Conservation (phyloP, 2,888 invertebrate genomes). For the Melanophora roralis region DNA sequence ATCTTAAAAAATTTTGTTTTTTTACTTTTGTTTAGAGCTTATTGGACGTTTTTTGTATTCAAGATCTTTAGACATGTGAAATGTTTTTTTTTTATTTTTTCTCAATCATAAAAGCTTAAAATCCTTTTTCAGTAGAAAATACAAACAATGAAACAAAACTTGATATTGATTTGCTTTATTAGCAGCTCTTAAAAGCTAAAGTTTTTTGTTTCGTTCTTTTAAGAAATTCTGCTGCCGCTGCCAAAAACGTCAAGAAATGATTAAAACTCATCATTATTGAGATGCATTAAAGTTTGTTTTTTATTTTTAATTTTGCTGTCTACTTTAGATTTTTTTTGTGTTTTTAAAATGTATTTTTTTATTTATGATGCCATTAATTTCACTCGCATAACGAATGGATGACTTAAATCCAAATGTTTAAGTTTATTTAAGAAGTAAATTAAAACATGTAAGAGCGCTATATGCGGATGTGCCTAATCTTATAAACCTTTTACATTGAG, state of each 20-base stretch:
- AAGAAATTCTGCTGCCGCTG: background rate
- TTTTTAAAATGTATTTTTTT: slow-evolving; percentile 26
- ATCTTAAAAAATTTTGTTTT: slow-evolving; percentile 16
- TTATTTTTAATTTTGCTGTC: too few species aligned
- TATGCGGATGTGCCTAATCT: too few species aligned
- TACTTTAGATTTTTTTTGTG: background rate
- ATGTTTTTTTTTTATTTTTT: background rate
- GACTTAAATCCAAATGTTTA: background rate
- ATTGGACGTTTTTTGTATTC: background rate
- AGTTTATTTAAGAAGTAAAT: background rate
- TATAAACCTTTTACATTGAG: too few species aligned
- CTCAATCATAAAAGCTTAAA: slow-evolving; percentile 33
- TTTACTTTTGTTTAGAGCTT: background rate
- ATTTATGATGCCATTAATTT: slow-evolving; percentile 55
- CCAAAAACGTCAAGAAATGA: slow-evolving; percentile 54
- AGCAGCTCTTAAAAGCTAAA: slow-evolving; percentile 36
- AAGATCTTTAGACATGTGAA: slow-evolving; percentile 1
- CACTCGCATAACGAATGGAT: background rate
- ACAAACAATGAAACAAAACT: background rate
- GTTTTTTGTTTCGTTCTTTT: background rate
- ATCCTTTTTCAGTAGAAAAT: slow-evolving; percentile 42
- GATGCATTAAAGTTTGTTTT: slow-evolving; percentile 48
- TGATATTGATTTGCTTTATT: slow-evolving; percentile 59
- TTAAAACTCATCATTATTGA: slow-evolving; percentile 61
- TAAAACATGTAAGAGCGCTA: too few species aligned